Conservation (phyloP, 1,140 invertebrate genomes). For the Drepana arcuata region DNA sequence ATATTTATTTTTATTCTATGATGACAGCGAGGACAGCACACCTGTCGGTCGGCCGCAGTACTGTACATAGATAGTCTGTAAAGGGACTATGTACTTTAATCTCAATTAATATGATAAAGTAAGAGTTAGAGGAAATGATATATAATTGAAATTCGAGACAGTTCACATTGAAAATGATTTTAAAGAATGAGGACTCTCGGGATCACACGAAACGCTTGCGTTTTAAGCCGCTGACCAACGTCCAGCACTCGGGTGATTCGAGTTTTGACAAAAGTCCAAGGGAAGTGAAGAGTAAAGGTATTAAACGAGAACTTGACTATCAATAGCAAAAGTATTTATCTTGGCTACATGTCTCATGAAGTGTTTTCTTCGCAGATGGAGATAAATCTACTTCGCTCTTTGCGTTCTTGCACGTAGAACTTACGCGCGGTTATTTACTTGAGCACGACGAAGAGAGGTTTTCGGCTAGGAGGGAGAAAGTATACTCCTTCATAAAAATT, state of each 20-base stretch:
- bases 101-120: too few relatives aligned
- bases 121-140: not conserved
- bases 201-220: constrained; percentile 58
- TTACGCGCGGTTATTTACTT: constrained; percentile 91
- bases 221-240: constrained; percentile 48
- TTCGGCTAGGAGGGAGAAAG: constrained; percentile 93
- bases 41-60: too few relatives aligned
- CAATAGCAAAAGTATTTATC: too few relatives aligned
- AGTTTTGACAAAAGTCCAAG: constrained; percentile 37
- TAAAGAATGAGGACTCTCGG: constrained; percentile 49
- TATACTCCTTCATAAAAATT: constrained; percentile 98
- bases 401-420: constrained; percentile 87
- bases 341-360: too few relatives aligned
- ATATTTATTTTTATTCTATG: too few relatives aligned
- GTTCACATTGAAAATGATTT: constrained; percentile 23
- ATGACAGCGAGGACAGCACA: too few relatives aligned
- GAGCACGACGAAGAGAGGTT: constrained; percentile 96
- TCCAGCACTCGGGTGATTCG: constrained; percentile 37
- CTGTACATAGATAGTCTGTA: too few relatives aligned
- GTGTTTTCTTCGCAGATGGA: constrained; percentile 45
- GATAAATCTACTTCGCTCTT: constrained; percentile 74
- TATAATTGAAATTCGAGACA: not conserved
- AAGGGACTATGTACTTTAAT: too few relatives aligned
- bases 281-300: constrained; percentile 56
- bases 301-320: too few relatives aligned